Evolutionary conservation across 2,113 vertebrate species (phyloP).

Genomic region (Festucalex cinctus): DNA sequence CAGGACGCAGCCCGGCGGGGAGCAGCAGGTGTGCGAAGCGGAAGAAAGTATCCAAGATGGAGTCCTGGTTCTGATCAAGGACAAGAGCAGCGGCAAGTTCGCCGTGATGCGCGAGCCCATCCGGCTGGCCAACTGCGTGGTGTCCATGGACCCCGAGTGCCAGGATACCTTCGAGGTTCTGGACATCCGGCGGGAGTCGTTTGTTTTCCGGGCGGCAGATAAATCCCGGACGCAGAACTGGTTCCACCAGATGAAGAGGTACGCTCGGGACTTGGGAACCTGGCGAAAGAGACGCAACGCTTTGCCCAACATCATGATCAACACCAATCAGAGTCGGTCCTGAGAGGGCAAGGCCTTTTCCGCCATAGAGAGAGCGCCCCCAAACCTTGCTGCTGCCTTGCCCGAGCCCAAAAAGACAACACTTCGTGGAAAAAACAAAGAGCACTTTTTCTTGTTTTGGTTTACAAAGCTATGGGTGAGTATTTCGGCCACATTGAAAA

Average conservation of each 20-base stretch:
- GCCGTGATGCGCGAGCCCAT: constrained; percentile 84
- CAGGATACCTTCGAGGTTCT: constrained; percentile 88
- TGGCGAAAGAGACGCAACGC: constrained; percentile 89
- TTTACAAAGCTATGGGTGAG: constrained; percentile 26
- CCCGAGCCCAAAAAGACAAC: not conserved
- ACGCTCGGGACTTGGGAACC: constrained; percentile 80
- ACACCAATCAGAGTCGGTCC: constrained; percentile 80
- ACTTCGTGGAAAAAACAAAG: not conserved
- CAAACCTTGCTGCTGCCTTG: constrained; percentile 1
- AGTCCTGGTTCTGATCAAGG: constrained; percentile 84
- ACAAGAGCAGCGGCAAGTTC: constrained; percentile 89
- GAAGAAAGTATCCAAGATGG: constrained; percentile 77
- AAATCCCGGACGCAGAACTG: constrained; percentile 86
- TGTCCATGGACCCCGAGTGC: constrained; percentile 81
- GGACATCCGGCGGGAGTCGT: constrained; percentile 84
- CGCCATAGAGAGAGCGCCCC: constrained; percentile 50
- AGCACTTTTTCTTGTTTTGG: constrained; percentile 49
- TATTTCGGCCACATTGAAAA: not conserved
- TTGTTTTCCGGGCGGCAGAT: constrained; percentile 84
- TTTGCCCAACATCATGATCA: constrained; percentile 93
- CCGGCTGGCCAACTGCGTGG: constrained; percentile 83
- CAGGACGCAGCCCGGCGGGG: constrained; percentile 59
- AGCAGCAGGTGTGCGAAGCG: constrained; percentile 18
- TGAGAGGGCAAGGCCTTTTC: constrained; percentile 59
- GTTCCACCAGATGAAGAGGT: constrained; percentile 83